Conservation (phyloP, 2,797 vertebrate species). For the Austrolebias charrua region DNA sequence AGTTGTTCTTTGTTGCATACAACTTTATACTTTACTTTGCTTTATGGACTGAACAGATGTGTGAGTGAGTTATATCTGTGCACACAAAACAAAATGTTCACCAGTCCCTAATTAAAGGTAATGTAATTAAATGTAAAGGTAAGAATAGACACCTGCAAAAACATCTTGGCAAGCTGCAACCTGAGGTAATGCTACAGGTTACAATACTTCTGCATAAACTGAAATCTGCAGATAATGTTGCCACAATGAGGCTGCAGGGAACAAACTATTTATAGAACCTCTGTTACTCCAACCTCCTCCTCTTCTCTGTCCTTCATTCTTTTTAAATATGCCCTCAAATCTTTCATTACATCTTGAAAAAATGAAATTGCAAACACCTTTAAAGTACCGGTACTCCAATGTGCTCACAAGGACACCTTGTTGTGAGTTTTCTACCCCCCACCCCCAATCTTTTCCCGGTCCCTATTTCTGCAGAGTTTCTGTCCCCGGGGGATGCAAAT, state of each 20-base stretch:
- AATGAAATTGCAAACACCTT: constrained; percentile 61
- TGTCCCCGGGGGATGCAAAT: constrained; percentile 60
- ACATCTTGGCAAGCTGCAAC: constrained; percentile 70
- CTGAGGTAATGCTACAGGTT: constrained; percentile 78
- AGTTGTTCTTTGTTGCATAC: constrained; percentile 4
- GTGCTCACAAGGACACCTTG: constrained; percentile 69
- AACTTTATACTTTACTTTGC: neutral
- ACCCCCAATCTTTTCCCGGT: neutral
- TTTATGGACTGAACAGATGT: neutral
- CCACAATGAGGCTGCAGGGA: constrained; percentile 77
- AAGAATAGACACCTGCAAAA: constrained; percentile 14
- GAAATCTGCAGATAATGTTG: constrained; percentile 66
- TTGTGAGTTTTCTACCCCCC: constrained; percentile 28
- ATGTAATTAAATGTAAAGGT: no score
- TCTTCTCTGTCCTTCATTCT: constrained; percentile 29
- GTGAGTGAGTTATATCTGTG: neutral
- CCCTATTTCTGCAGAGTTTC: constrained; percentile 20
- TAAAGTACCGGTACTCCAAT: constrained; percentile 58
- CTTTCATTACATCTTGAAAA: constrained; percentile 31
- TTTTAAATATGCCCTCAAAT: constrained; percentile 30
- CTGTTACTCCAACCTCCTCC: constrained; percentile 59
- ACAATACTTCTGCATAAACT: constrained; percentile 82
- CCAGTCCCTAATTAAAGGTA: constrained; percentile 8
- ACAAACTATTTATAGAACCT: constrained; percentile 79
- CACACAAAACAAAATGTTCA: neutral